Evolutionary conservation across 2,113 vertebrate genomes (phyloP), one percentile per base, ranked within the genome.

Genomic region (Salvator merianae): DNA sequence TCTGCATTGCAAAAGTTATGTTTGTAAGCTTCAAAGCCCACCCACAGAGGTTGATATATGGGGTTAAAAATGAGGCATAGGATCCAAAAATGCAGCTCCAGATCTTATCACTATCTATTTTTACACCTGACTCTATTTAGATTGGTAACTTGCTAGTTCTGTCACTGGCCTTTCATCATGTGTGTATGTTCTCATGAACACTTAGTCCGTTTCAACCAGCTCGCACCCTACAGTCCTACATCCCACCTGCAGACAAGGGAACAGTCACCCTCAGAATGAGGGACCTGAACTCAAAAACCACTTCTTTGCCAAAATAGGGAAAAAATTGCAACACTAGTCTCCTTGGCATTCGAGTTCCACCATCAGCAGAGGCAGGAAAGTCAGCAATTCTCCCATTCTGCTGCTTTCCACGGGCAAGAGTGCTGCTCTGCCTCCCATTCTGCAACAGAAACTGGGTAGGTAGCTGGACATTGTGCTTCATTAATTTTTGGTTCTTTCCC

Each of bases 11-110:
- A 0, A 50, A 9, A 5, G 38, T 90, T 92, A 88, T 81, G 78
- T 70, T 34, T 50, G 22, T 81, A 84, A 28, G 34, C 50, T 82
- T 66, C 83, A 65, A 53, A 89, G 84, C 87, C 71, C 86, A 83
- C 86, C 53, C 88, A 87, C 75, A 69, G 80, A 87, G 62, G 68
- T 86, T 77, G 62, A 70, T 87, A 70, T 87, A 86, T 88, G 30
- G 28, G 38, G 16, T 84, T 92, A 77, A 30, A 82, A 62, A 12
- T 71, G 26, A 3, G 3, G 18, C 72, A 0, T 10, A 4, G 30
- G 4, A 78, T 18, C 22, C 62, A 40, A 20, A 69, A 86, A 63
- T 24, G 7, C 81, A 81, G 32, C 4, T 0, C 30, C 68, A 82
- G 84, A 72, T 34, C 4, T 81, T 78, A 86, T 55, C 10, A 84